Base-by-base conservation (phyloP, 1,140 invertebrate species). In the Macrotrachela quadricornifera region DNA sequence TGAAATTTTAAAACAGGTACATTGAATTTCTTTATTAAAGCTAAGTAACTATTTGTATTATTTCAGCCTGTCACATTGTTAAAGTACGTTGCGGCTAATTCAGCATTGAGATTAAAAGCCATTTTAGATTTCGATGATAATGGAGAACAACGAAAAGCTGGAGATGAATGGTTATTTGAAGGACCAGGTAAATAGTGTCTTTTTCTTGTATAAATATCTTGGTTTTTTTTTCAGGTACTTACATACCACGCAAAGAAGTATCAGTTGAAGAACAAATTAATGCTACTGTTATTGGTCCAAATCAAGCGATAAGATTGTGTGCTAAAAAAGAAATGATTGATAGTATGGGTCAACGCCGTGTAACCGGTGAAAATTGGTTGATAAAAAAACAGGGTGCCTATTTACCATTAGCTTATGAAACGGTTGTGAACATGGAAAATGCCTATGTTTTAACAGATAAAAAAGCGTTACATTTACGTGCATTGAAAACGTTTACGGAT, bases 121-220 rank as follows among this genome's bases (percentile, higher is more conserved):
- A 55, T 67, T 41, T 54, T 71, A 15, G 70, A 73, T 57, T 73
- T 71, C 62, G 70, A 72, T 58, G 65, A 62, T 4, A 54, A 57
- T 37, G 64, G 59, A 17, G 61, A 63, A 8, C 67, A 67, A 51
- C 56, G 67, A 57, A 62, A 63, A 44, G 73, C 73, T 46, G 72
- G 72, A 9, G 72, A 74, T 60, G 71, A 74, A 58, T 74, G 71
- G 70, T 59, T 73, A 13, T 74, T 74, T 67, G 70, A 72, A 58
- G 72, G 72, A 49, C 72, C 72, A 60, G 71, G 21, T 30, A 30
- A 8, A 30, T 30, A 30, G 2, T 30, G 8, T 30, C 21, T 4
- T 30, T 8, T 4, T 4, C 21, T 30, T 30, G 8, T 30, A 30
- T 8, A 30, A 30, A 30, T 4, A 30, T 4, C 2, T 30, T 30